Conservation (phyloP, 2,888 invertebrate species). For the Apocheima hispidaria region DNA sequence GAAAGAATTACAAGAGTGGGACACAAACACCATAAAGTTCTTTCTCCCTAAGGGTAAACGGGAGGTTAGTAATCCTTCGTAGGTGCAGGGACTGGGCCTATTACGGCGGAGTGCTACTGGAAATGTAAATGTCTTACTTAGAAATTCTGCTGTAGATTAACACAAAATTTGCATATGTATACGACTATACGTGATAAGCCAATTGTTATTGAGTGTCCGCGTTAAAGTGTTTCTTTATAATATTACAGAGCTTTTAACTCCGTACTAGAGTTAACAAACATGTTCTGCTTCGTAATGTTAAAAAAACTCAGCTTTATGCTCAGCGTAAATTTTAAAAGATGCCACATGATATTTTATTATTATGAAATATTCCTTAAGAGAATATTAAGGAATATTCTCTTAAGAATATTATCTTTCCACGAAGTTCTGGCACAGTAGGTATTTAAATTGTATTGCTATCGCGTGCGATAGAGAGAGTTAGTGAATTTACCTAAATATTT, state of each 20-base stretch:
- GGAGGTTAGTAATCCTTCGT: conserved; percentile 76
- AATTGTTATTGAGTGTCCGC: conserved; percentile 47
- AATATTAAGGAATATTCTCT: too few species aligned
- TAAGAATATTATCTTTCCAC: too few species aligned
- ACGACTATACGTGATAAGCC: conserved; percentile 49
- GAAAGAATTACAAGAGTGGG: conserved; percentile 78
- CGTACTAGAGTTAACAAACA: too few species aligned
- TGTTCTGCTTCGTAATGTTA: too few species aligned
- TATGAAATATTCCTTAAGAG: too few species aligned
- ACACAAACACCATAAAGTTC: conserved; percentile 75
- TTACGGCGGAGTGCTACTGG: conserved; percentile 72
- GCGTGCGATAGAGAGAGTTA: too few species aligned
- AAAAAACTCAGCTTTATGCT: too few species aligned
- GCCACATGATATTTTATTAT: too few species aligned
- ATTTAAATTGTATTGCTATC: too few species aligned
- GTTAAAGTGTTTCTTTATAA: conserved; percentile 43
- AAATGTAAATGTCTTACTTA: conserved; percentile 75
- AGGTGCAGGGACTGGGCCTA: conserved; percentile 62
- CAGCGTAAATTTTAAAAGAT: too few species aligned
- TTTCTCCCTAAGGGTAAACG: conserved; percentile 70
- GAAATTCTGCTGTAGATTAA: conserved; percentile 69
- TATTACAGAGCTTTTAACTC: conserved; percentile 18
- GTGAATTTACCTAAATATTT: too few species aligned
- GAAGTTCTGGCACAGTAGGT: too few species aligned
- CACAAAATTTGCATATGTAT: conserved; percentile 70